A percentile compares a stretch with the other conserved stretches of the same genome.
Conservation (phyloP, 2,113 vertebrate species). For the Struthidea cinerea region DNA sequence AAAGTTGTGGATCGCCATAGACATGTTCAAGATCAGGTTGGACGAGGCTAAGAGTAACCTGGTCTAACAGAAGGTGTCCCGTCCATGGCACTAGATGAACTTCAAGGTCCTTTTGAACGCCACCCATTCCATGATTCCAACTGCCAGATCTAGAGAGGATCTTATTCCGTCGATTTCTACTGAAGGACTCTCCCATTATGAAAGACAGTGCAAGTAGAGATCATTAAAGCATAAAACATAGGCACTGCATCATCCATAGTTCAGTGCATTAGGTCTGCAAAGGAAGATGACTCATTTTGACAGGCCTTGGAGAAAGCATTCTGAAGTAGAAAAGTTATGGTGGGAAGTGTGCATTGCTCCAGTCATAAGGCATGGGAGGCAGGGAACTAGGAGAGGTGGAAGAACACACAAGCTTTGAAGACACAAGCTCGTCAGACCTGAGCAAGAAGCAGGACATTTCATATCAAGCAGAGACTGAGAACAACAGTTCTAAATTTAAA, state of each 20-base stretch:
- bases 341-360: neutral
- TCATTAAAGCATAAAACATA: neutral
- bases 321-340: neutral
- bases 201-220: neutral
- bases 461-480: neutral
- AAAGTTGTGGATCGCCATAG: neutral
- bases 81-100: neutral
- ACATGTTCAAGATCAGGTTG: neutral
- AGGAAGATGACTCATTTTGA: neutral
- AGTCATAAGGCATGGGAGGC: fast-evolving
- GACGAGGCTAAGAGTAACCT: neutral
- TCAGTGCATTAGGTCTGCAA: neutral
- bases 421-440: neutral
- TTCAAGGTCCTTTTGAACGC: neutral
- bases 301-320: neutral
- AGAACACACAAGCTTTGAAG: neutral
- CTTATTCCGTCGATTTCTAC: neutral
- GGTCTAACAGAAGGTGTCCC: neutral
- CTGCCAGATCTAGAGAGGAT: neutral
- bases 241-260: too few species aligned
- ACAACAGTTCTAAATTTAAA: neutral
- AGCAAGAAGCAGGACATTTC: neutral
- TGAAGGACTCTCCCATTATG: neutral
- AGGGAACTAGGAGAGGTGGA: neutral
- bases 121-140: neutral